Evolutionary conservation across 2,113 vertebrate species (phyloP).

Genomic region (Rhinopomastus cyanomelas): DNA sequence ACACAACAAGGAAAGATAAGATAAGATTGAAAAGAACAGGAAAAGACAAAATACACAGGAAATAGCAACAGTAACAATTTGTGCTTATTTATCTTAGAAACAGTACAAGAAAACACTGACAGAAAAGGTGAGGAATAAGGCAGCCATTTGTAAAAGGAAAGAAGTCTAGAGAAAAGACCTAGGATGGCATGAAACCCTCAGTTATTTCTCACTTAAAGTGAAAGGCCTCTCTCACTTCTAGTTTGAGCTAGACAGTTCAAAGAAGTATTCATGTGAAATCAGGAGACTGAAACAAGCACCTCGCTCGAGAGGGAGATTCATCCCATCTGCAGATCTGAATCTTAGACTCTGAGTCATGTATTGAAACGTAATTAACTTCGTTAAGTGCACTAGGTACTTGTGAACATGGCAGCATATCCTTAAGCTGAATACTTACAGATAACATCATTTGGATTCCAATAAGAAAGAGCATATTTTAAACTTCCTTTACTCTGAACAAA

Average conservation of each 20-base stretch:
- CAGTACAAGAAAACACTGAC: background rate
- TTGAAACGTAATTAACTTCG: background rate
- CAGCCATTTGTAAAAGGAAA: background rate
- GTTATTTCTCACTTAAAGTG: background rate
- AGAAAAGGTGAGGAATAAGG: background rate
- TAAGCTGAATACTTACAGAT: background rate
- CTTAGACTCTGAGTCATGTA: background rate
- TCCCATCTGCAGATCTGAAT: background rate
- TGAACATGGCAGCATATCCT: background rate
- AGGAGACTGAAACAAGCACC: conserved; percentile 15
- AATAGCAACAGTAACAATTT: background rate
- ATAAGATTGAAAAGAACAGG: conserved; percentile 16
- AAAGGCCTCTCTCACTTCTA: background rate
- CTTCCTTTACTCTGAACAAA: conserved; percentile 5
- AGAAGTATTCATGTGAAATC: background rate
- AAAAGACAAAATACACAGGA: conserved; percentile 15
- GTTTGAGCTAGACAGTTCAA: background rate
- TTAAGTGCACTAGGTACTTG: background rate
- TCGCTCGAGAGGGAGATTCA: conserved; percentile 58
- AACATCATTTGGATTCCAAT: background rate
- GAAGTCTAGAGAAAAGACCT: background rate
- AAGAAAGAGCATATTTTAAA: background rate
- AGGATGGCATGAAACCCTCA: background rate
- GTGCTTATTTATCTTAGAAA: background rate
- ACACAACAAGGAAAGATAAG: background rate